phyloP scores from a whole-genome alignment of 1,140 invertebrate genomes.

The Ericerus pela region DNA sequence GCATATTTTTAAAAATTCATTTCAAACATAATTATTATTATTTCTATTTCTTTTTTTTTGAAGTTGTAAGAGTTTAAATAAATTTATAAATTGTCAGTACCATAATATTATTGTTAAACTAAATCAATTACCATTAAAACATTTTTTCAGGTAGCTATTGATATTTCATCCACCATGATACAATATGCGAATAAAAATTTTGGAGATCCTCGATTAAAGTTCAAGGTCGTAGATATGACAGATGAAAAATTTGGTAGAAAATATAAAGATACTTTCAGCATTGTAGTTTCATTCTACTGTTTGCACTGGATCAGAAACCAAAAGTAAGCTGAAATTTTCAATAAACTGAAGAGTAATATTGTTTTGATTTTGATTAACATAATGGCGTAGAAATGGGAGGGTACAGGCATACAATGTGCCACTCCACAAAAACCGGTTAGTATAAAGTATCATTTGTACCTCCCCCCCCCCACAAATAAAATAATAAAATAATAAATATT shows the following conservation, averaged over 20 bases:
- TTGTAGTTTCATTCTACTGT: background rate
- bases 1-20: no score
- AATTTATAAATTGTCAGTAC: no score
- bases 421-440: no score
- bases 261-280: background rate
- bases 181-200: background rate
- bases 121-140: no score
- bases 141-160: background rate
- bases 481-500: no score
- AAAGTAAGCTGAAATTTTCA: background rate
- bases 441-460: no score
- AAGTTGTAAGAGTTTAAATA: no score
- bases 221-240: background rate
- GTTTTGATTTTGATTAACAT: background rate
- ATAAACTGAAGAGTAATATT: background rate
- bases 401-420: no score
- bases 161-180: background rate
- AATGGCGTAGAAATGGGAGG: background rate
- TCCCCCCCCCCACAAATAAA: no score
- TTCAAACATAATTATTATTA: no score
- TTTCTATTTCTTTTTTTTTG: no score
- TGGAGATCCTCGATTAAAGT: background rate
- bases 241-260: background rate
- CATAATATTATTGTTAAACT: no score
- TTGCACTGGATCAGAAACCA: slow-evolving; percentile 2